Evolutionary conservation across 2,113 vertebrate species (phyloP).

Genomic region (Tupaia chinensis): DNA sequence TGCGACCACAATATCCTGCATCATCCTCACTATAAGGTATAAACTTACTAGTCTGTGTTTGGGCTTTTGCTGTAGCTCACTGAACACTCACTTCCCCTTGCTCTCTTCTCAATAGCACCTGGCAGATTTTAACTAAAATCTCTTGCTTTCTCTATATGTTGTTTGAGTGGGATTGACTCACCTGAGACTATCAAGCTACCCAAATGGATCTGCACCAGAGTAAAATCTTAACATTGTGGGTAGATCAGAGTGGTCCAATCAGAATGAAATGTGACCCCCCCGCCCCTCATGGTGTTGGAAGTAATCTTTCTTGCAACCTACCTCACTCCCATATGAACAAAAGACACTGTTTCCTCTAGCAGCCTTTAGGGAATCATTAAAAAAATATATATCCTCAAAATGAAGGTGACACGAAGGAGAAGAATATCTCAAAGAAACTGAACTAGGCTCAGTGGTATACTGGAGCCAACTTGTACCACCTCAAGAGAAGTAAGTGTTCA

Average conservation of each 20-base stretch:
- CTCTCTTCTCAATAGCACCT: background rate
- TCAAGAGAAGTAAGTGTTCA: background rate
- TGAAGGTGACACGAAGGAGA: background rate
- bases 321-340: background rate
- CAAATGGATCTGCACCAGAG: background rate
- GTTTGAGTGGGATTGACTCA: background rate
- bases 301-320: background rate
- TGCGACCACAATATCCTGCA: background rate
- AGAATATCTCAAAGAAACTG: background rate
- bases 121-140: background rate
- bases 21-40: background rate
- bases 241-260: background rate
- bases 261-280: background rate
- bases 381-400: background rate
- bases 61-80: background rate
- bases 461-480: background rate
- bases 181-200: background rate
- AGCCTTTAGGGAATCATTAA: background rate
- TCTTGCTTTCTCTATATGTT: background rate
- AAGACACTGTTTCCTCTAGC: background rate
- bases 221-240: background rate
- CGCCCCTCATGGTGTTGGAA: background rate
- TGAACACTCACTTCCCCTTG: background rate
- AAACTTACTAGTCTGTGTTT: background rate
- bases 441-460: rapidly evolving